phyloP scores from a whole-genome alignment of 2,113 vertebrate genomes.

The Crypturellus undulatus region DNA sequence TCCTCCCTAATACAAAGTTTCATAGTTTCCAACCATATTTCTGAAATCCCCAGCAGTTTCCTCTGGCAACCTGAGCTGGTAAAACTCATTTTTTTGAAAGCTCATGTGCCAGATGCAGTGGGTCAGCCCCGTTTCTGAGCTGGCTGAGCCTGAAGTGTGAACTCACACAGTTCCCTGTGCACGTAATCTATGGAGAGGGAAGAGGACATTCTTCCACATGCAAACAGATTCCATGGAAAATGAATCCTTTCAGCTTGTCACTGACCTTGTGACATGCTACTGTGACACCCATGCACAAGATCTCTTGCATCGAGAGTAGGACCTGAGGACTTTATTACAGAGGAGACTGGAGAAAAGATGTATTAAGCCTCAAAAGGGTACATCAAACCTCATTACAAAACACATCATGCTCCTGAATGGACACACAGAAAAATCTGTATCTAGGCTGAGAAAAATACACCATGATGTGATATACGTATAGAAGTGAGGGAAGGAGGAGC shows the following conservation, averaged over 20 bases:
- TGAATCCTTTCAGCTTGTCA: neutral
- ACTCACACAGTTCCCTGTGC: no score
- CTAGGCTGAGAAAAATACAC: neutral
- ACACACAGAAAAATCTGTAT: neutral
- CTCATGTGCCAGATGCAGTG: neutral
- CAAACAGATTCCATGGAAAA: neutral
- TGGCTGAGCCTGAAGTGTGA: neutral
- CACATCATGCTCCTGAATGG: neutral
- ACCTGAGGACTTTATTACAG: neutral
- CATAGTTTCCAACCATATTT: neutral
- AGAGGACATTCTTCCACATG: neutral
- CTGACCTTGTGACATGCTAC: neutral
- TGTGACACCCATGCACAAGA: neutral
- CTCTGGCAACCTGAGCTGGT: neutral
- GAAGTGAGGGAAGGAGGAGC: neutral
- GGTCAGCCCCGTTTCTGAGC: neutral
- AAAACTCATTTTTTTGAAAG: neutral
- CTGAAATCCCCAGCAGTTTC: neutral
- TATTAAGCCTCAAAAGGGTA: neutral
- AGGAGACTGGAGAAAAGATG: neutral
- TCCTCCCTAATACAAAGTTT: neutral
- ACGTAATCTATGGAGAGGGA: fast-evolving
- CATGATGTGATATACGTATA: neutral
- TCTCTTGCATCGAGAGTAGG: neutral
- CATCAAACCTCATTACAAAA: neutral